Evolutionary conservation across 2,888 invertebrate species (phyloP), one percentile per base, ranked within the genome.

Genomic region (Drosophila kuntzei): DNA sequence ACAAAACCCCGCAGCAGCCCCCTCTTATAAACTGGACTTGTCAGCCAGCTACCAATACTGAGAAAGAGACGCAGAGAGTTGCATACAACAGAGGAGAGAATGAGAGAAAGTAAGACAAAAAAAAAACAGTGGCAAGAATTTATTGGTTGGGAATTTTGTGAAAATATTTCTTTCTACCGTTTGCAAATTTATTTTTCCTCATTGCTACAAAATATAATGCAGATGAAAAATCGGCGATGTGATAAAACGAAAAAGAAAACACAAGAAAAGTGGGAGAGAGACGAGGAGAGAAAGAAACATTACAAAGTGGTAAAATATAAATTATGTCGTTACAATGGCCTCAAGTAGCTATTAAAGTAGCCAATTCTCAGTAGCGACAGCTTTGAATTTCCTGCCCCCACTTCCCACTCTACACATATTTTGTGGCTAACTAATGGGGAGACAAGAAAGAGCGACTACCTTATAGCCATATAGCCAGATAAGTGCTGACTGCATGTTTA

Each of bases 101-200:
- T 37, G 29, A 58, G n/a, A 37, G 32, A 36, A 29, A 47, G n/a
- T 37, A 49, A 55, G 39, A 46, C 32, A 51, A 55, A 54, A 47
- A 18, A 36, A 44, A 53, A 55, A 59, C 62, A 57, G 71, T 68
- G 53, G 65, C 66, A 53, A 65, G 66, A 87, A 83, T 87, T 83
- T 87, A 83, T 83, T 62, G 83, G 74, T 77, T 72, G 66, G 49
- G 70, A 81, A 76, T 84, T 87, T 79, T 70, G 67, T 66, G 76
- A 71, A 84, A 81, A 80, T 76, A 72, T 85, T 80, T 84, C 71
- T 76, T 46, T 79, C 71, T 62, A 73, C 71, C 71, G 74, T 75
- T 83, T 87, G 80, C 82, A 87, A 89, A 87, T 87, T 85, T 87
- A 87, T 89, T 83, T 80, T 74, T 65, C 61, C 82, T 67, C 63